Evolutionary conservation across 2,888 invertebrate genomes (phyloP).

Genomic region (Globia sparganii): DNA sequence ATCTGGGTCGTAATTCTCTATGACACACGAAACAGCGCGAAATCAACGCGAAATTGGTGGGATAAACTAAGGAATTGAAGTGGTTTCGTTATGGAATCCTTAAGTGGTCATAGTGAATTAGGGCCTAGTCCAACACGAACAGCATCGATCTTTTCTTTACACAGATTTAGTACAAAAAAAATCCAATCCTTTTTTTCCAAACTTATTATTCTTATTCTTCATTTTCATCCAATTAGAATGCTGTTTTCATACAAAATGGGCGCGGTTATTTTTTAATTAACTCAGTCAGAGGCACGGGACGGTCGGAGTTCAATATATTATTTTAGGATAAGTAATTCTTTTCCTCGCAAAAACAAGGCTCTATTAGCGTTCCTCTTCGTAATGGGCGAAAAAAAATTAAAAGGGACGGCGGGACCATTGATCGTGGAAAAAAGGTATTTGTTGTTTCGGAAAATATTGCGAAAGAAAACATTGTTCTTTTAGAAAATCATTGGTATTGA

Average conservation of each 20-base stretch:
- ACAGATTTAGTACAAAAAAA: background rate
- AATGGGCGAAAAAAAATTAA: conserved; percentile 57
- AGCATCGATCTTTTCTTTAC: no score
- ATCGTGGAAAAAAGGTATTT: conserved; percentile 19
- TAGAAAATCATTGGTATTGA: background rate
- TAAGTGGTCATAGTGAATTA: no score
- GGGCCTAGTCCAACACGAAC: no score
- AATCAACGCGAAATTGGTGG: no score
- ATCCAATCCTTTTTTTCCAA: background rate
- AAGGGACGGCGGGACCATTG: conserved; percentile 28
- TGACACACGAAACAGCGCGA: no score
- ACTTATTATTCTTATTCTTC: background rate
- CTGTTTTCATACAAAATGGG: conserved; percentile 54
- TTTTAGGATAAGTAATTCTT: conserved; percentile 61
- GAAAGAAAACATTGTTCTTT: background rate
- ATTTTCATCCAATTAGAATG: conserved; percentile 44
- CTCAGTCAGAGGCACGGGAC: conserved; percentile 7
- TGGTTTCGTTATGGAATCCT: no score
- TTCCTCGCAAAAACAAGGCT: conserved; percentile 49
- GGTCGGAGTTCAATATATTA: conserved; percentile 63
- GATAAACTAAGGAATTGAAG: no score
- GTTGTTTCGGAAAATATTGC: conserved; percentile 2
- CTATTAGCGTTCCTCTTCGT: conserved; percentile 46
- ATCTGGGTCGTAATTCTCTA: no score
- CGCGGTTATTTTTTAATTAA: conserved; percentile 64